Percentiles rank a stretch among this genome's conserved stretches.
These are phyloP conservation scores for Patella depressa DNA, from an alignment of 2,888 invertebrate genomes.

Conservation along the genomic window DNA sequence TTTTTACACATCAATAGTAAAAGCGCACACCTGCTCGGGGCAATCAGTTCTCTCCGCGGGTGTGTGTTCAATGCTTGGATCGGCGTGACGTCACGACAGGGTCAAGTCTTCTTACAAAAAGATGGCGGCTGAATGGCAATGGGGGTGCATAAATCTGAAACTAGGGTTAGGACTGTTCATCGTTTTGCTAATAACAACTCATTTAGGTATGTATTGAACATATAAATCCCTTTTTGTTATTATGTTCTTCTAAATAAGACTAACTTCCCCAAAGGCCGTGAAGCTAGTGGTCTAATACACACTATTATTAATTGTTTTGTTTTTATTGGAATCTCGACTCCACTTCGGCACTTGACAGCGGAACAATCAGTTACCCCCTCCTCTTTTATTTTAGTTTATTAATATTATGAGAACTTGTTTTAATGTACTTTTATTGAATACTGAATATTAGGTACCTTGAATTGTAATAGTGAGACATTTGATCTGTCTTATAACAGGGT, in stretches of 20 bases:
- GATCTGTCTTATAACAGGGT: no score
- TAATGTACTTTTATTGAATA: no score
- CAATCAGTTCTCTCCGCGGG: conserved; percentile 16
- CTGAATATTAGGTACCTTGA: no score
- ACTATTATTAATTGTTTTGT: no score
- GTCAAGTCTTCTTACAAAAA: conserved; percentile 35
- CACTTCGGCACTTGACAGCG: no score
- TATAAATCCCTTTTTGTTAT: background rate
- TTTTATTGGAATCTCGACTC: no score
- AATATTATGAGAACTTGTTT: no score
- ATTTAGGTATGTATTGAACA: conserved; percentile 20
- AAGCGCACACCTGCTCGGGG: background rate
- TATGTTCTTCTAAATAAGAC: background rate
- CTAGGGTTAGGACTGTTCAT: conserved; percentile 18
- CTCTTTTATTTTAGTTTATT: no score
- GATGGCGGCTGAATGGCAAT: conserved; percentile 29
- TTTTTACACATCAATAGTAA: no score
- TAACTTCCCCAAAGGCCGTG: background rate
- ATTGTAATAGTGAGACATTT: no score
- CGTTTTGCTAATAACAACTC: conserved; percentile 18
- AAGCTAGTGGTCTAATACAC: background rate
- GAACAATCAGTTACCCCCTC: no score
- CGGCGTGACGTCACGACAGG: conserved; percentile 37
- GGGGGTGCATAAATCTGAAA: conserved; percentile 21
- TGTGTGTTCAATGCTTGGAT: conserved; percentile 18